Evolutionary conservation across 2,113 vertebrate species (phyloP).

Genomic region (Zapus hudsonius): DNA sequence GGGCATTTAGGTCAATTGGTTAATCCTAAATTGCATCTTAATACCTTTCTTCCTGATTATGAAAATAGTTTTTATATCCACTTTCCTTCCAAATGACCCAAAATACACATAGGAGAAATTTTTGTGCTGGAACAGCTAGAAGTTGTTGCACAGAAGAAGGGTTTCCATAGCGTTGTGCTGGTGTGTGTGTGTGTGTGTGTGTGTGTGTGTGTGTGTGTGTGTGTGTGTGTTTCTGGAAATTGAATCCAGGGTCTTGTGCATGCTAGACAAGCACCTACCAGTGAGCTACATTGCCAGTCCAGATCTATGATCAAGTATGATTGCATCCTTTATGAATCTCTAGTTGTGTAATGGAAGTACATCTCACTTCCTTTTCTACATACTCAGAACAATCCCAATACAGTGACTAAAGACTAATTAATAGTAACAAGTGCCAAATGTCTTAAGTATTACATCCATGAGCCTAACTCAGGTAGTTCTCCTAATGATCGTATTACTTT

Average conservation of each 20-base stretch:
- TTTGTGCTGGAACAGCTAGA: slow-evolving; percentile 38
- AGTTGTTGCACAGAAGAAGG: slow-evolving; percentile 14
- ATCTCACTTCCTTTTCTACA: background rate
- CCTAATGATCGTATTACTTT: background rate
- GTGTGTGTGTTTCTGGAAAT: background rate
- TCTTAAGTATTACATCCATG: background rate
- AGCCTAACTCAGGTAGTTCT: background rate
- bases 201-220: background rate
- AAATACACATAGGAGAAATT: background rate
- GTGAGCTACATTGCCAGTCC: background rate
- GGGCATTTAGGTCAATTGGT: background rate
- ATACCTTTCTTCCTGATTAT: slow-evolving; percentile 36
- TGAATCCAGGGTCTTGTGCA: background rate
- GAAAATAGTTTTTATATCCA: slow-evolving; percentile 39
- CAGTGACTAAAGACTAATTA: background rate
- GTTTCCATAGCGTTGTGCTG: slow-evolving; percentile 18
- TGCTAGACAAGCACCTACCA: background rate
- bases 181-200: background rate
- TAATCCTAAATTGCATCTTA: slow-evolving; percentile 48
- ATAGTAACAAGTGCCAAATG: background rate
- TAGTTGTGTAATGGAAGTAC: background rate
- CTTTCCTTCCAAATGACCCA: slow-evolving; percentile 44
- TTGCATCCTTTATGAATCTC: background rate
- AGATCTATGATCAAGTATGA: background rate
- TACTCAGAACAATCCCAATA: background rate